Evolutionary conservation across 2,113 vertebrate species (phyloP).

Genomic region (Camelus dromedarius): DNA sequence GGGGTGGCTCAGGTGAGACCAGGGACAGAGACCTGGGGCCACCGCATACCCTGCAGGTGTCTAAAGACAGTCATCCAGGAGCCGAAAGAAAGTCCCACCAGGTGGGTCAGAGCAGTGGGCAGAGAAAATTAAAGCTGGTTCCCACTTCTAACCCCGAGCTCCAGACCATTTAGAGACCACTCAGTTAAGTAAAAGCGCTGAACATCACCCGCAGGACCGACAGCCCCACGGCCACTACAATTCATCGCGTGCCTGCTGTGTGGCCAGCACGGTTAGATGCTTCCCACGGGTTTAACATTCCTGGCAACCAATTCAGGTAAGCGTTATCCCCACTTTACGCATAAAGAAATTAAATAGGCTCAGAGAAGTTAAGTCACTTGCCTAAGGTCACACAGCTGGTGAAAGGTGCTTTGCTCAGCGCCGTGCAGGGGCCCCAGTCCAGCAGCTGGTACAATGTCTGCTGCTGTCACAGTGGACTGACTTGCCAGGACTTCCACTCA

Average conservation of each 20-base stretch:
- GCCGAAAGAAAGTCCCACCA: not conserved
- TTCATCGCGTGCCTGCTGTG: rapidly evolving
- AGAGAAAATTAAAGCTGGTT: not conserved
- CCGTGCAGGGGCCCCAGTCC: not conserved
- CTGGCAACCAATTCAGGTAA: not conserved
- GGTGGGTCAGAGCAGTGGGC: not conserved
- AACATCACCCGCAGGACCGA: rapidly evolving
- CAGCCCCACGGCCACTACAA: rapidly evolving
- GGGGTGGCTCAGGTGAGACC: not conserved
- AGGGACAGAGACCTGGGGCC: not conserved
- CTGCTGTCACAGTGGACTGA: rapidly evolving
- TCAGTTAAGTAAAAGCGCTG: not conserved
- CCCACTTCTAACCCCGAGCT: not conserved
- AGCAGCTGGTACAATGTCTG: not conserved
- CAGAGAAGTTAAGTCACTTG: not conserved
- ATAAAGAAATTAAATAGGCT: not conserved
- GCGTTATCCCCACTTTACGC: not conserved
- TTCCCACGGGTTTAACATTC: not conserved
- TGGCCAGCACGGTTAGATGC: too few relatives aligned
- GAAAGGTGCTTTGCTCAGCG: not conserved
- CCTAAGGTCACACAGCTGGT: not conserved
- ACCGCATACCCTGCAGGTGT: rapidly evolving
- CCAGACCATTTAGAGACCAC: not conserved
- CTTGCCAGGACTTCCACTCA: not conserved
- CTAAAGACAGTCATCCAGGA: not conserved